Percentiles rank a stretch among this genome's conserved stretches.
phyloP scores from a whole-genome alignment of 2,113 vertebrate species.

The Pyxicephalus adspersus region DNA sequence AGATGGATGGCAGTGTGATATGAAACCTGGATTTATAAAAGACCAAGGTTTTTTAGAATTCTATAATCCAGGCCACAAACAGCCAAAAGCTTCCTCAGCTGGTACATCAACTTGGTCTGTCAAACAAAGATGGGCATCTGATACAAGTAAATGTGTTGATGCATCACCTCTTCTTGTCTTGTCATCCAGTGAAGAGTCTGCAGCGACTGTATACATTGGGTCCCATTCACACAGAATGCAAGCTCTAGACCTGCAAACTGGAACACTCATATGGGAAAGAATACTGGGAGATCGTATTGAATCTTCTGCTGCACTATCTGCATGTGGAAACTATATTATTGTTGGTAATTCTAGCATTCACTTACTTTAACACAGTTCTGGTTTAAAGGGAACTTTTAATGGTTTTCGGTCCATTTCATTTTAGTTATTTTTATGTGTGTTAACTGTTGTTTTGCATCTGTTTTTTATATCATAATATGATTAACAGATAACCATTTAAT shows the following conservation, averaged over 20 bases:
- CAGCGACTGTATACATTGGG: conserved; percentile 79
- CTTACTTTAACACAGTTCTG: no score
- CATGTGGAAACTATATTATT: conserved; percentile 83
- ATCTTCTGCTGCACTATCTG: conserved; percentile 85
- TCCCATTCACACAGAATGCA: conserved; percentile 90
- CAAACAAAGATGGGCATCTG: conserved; percentile 81
- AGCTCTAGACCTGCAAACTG: conserved; percentile 80
- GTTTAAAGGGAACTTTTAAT: no score
- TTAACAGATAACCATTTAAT: no score
- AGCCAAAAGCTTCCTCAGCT: background rate
- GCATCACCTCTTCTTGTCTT: conserved; percentile 86
- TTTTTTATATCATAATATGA: no score
- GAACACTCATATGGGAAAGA: conserved; percentile 85
- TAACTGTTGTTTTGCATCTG: no score
- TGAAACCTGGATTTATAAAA: background rate
- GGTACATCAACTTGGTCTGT: conserved; percentile 62
- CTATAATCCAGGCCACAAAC: background rate
- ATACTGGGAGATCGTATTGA: conserved; percentile 88
- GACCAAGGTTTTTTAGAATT: background rate
- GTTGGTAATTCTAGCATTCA: conserved; percentile 75
- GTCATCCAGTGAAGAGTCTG: conserved; percentile 2
- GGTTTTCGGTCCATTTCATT: no score
- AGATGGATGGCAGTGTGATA: background rate
- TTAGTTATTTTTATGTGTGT: no score
- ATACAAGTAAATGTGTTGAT: conserved; percentile 91